Conservation (phyloP, 2,113 vertebrate genomes). For the Perca flavescens region DNA sequence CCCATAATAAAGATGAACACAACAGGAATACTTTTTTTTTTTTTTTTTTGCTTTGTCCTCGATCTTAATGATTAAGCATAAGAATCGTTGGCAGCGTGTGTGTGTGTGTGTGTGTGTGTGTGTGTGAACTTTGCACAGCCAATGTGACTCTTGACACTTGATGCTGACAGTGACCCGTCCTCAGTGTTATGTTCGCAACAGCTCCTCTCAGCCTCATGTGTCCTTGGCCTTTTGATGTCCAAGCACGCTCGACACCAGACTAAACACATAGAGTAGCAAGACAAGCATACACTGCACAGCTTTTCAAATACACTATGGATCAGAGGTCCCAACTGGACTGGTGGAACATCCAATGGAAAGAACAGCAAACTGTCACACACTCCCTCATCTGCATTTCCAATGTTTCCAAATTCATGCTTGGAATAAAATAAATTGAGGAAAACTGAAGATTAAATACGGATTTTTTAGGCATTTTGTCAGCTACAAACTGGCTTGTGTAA, state of each 20-base stretch:
- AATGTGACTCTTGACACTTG: not conserved
- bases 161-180: not conserved
- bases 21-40: not conserved
- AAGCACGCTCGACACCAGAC: constrained; percentile 57
- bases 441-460: constrained; percentile 7
- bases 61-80: not conserved
- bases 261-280: constrained; percentile 76
- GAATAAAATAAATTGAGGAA: constrained; percentile 32
- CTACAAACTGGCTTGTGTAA: not conserved
- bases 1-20: not conserved
- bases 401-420: constrained; percentile 45
- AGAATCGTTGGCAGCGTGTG: not conserved
- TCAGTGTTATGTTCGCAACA: not conserved
- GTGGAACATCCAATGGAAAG: constrained; percentile 49
- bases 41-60: not conserved
- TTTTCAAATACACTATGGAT: constrained; percentile 68
- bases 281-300: constrained; percentile 75
- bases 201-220: not conserved
- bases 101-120: not conserved
- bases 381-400: constrained; percentile 3
- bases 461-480: constrained; percentile 9
- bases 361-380: constrained; percentile 22
- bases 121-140: not conserved
- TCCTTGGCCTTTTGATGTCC: constrained; percentile 25
- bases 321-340: constrained; percentile 31